These are phyloP conservation scores for Trematomus loennbergii DNA, from an alignment of 2,113 vertebrate species.

Conservation along the genomic window DNA sequence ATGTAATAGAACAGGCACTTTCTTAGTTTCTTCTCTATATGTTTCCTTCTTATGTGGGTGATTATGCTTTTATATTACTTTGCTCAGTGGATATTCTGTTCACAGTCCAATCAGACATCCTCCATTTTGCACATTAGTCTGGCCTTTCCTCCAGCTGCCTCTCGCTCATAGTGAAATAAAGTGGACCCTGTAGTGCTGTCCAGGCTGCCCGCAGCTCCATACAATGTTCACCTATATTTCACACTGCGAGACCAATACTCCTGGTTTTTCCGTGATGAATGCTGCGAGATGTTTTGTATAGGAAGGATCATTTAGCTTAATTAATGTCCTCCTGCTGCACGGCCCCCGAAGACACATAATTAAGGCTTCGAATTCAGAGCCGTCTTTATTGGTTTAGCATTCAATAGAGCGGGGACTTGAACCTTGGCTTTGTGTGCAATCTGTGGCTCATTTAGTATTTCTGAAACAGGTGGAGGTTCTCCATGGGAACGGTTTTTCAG, in stretches of 20 bases:
- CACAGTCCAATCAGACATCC: conserved; percentile 59
- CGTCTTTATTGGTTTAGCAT: conserved; percentile 46
- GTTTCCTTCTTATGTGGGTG: conserved; percentile 22
- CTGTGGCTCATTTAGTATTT: conserved; percentile 46
- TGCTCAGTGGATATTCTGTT: conserved; percentile 58
- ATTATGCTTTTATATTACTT: conserved; percentile 72
- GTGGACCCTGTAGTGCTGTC: conserved; percentile 35
- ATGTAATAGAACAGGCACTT: conserved; percentile 39
- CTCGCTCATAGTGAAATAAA: conserved; percentile 34
- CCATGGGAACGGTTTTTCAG: conserved; percentile 3
- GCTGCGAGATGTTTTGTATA: conserved; percentile 51
- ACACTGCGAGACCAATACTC: conserved; percentile 34
- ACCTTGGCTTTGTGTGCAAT: conserved; percentile 42
- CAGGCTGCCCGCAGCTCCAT: conserved; percentile 26
- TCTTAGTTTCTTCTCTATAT: conserved; percentile 8
- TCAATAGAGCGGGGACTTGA: conserved; percentile 43
- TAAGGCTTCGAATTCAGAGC: conserved; percentile 44
- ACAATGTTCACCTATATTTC: conserved; percentile 58
- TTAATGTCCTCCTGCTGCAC: conserved; percentile 57
- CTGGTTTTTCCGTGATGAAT: conserved; percentile 57
- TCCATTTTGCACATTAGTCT: conserved; percentile 58
- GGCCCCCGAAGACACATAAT: conserved; percentile 53
- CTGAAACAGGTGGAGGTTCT: conserved; percentile 45
- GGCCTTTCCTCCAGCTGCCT: conserved; percentile 51
- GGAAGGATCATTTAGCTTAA: conserved; percentile 59